A percentile compares a stretch with the other conserved stretches of the same genome.
Evolutionary conservation across 2,113 vertebrate genomes (phyloP).

Genomic region (Scolopax mira): DNA sequence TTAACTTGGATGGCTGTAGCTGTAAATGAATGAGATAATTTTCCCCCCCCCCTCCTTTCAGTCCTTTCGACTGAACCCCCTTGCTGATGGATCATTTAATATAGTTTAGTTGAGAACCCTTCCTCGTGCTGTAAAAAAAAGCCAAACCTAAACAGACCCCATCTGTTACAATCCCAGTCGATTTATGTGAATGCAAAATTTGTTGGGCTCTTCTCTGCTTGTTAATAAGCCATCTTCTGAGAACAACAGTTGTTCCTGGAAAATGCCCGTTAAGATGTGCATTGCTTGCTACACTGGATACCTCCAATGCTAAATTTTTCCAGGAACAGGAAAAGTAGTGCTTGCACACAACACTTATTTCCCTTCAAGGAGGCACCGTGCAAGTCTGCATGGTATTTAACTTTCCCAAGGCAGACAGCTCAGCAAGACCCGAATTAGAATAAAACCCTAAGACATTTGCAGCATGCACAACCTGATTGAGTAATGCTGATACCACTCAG

Average conservation of each 20-base stretch:
- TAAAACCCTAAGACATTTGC: not conserved
- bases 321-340: not conserved
- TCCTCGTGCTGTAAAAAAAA: slow-evolving; percentile 29
- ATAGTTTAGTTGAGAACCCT: slow-evolving; percentile 58
- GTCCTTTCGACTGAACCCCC: slow-evolving; percentile 30
- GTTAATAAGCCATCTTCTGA: slow-evolving; percentile 42
- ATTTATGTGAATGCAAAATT: slow-evolving; percentile 57
- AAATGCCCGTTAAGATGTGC: not conserved
- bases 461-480: not conserved
- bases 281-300: not conserved
- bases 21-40: slow-evolving; percentile 60
- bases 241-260: not conserved
- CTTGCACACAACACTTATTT: not conserved
- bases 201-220: not conserved
- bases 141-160: slow-evolving; percentile 62
- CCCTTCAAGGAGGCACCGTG: fast-evolving
- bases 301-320: not conserved
- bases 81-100: slow-evolving; percentile 62
- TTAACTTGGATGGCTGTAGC: slow-evolving; percentile 62
- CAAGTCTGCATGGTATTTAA: not conserved
- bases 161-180: slow-evolving; percentile 65
- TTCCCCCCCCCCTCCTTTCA: not conserved
- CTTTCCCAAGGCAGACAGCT: not conserved
- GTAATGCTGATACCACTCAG: not conserved
- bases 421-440: not conserved